Percentiles rank a stretch among this genome's conserved stretches.
Conservation (phyloP, 2,797 vertebrate genomes). For the Coregonus sp. region DNA sequence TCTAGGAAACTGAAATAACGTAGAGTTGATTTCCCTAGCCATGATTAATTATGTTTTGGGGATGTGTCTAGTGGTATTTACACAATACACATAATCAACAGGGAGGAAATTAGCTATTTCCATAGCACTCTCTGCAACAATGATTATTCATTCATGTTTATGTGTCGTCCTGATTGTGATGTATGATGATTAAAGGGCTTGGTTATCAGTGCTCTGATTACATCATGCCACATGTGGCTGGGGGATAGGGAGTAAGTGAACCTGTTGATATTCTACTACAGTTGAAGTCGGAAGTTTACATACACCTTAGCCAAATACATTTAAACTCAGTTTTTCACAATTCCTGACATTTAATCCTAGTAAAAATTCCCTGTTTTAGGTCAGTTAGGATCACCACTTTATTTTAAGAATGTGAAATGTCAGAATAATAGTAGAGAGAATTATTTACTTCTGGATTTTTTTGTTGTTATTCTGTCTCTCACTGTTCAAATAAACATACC, state of each 20-base stretch:
- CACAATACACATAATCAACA: slow-evolving; percentile 55
- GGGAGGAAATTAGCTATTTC: slow-evolving; percentile 53
- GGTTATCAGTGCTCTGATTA: not conserved
- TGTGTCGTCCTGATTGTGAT: slow-evolving; percentile 43
- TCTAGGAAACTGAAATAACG: slow-evolving; percentile 65
- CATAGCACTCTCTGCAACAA: slow-evolving; percentile 29
- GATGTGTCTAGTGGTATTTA: slow-evolving; percentile 67
- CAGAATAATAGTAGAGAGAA: too few relatives aligned
- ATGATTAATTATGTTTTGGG: slow-evolving; percentile 72
- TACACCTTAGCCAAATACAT: too few relatives aligned
- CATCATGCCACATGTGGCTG: not conserved
- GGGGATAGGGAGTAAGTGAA: not conserved
- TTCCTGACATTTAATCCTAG: too few relatives aligned
- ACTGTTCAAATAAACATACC: too few relatives aligned
- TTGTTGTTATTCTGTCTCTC: too few relatives aligned
- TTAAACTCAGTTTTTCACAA: too few relatives aligned
- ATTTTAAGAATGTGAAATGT: too few relatives aligned
- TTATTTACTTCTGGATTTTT: too few relatives aligned
- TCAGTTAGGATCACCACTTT: too few relatives aligned
- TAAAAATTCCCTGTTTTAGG: too few relatives aligned
- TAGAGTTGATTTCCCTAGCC: slow-evolving; percentile 58
- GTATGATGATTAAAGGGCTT: not conserved
- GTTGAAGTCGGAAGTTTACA: too few relatives aligned
- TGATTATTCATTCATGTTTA: slow-evolving; percentile 31
- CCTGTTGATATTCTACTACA: not conserved